Base-by-base conservation (phyloP, 2,888 invertebrate genomes). In the Hypolimnas misippus region DNA sequence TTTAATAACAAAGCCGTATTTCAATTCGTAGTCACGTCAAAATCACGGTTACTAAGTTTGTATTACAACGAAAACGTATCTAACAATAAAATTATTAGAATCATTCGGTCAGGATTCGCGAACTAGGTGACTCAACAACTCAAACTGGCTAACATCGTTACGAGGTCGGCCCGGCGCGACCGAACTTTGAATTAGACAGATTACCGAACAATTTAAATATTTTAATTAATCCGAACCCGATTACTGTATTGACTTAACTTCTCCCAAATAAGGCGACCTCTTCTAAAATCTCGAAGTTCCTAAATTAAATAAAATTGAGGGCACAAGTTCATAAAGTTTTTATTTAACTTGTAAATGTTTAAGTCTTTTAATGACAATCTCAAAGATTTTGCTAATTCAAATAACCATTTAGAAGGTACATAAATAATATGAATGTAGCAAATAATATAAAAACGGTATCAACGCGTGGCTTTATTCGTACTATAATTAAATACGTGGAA, bases 101-200 rank as follows among this genome's bases (percentile, higher is more conserved):
- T 46, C 44, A 21, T 10, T 46, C 21, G 44, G 44, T 46, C 19
- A 46, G n/a, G 21, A 46, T 5, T 46, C n/a, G 19, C 21, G 21
- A 46, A 46, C 25, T 29, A 25, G 14, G 14, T 14, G 49, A 29
- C 49, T 29, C 25, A 49, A 29, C 49, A 25, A 14, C 29, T 25
- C 2, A 56, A 53, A 59, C 42, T 59, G 44, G 51, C 57, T 57
- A 65, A 65, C 65, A 53, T 57, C 57, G 55, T 62, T 57, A 67
- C 59, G 17, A 21, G 44, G 42, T 53, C 59, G 59, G 31, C 35
- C 33, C 59, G 53, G 33, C 59, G 44, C 44, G 44, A 35, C 44
- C 44, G 44, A 59, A 53, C 53, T 59, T 53, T 17, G 59, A 25
- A 59, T 53, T 46, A 59, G 42, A 52, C 35, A 59, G 59, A 59